Evolutionary conservation across 2,888 invertebrate genomes (phyloP), one percentile per base, ranked within the genome.

Genomic region (Scaptomyza cyrtandrae): DNA sequence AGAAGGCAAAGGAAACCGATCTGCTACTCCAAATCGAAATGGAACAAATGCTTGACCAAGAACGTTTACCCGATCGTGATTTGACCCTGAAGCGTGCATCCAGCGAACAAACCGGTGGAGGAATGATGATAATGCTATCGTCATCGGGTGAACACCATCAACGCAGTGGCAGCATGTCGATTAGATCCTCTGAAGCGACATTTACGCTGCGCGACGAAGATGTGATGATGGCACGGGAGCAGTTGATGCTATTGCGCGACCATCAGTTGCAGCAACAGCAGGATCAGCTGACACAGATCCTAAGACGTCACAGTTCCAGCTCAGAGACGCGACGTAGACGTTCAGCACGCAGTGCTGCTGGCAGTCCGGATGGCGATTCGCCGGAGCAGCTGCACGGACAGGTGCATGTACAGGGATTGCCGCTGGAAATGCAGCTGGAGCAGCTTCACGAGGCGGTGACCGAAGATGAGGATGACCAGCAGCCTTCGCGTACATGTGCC

Each of bases 211-310:
- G 57, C 9, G 64, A 71, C 14, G 59, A 55, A 10, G 82, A 81
- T 39, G 56, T 78, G 29, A 41, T 44, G 14, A 57, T 33, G 6
- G 81, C 67, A 31, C 53, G 60, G 4, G 57, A 66, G n/a, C 78
- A 80, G 24, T 27, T 82, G 49, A 60, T 33, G 33, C 59, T 69
- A 6, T 16, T 67, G 41, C 43, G 37, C 10, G 41, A 57, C 16
- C 41, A 41, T 5, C 41, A 41, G 10, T 10, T 41, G 10, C 46
- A 14, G 10, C 16, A 52, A 10, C 31, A 14, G 19, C 41, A 31
- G n/a, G 11, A 43, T 0, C 11, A 43, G 11, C 29, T 31, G 39
- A 9, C 39, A 7, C 39, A 41, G 10, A 41, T 41, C 4, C 16
- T 29, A 1, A 19, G n/a, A 7, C 16, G 10, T 2, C 29, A 31